A percentile compares a stretch with the other conserved stretches of the same genome.
phyloP scores from a whole-genome alignment of 2,797 vertebrate species.

The Chelmon rostratus region DNA sequence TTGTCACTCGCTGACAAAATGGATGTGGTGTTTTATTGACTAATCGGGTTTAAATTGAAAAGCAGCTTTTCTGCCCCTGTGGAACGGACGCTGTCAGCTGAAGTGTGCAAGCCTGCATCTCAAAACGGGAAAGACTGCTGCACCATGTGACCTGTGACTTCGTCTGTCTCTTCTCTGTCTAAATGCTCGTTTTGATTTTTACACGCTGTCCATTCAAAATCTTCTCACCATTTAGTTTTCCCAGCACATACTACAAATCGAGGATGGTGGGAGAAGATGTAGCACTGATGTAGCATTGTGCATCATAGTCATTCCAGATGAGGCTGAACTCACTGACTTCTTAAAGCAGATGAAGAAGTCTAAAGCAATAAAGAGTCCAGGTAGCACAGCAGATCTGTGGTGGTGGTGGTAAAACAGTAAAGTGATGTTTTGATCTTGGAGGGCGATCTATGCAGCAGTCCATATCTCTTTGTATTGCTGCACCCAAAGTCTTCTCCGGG shows the following conservation, averaged over 20 bases:
- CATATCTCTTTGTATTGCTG: conserved; percentile 43
- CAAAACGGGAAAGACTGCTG: neutral
- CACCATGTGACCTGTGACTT: too few relatives aligned
- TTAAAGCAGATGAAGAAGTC: conserved; percentile 45
- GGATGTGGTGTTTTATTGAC: conserved; percentile 62
- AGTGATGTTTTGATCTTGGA: conserved; percentile 62
- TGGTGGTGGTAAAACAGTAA: conserved; percentile 55
- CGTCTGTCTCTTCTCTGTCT: too few relatives aligned
- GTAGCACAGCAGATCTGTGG: conserved; percentile 36
- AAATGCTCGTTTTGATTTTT: too few relatives aligned
- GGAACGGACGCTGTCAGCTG: conserved; percentile 14
- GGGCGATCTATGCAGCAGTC: conserved; percentile 36
- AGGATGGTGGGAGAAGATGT: conserved; percentile 18
- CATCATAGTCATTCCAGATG: conserved; percentile 38
- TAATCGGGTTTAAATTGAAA: conserved; percentile 80
- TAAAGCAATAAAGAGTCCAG: conserved; percentile 46
- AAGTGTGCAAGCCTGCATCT: conserved; percentile 32
- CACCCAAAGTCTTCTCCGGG: conserved; percentile 40
- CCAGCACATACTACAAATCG: neutral
- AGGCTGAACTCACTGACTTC: conserved; percentile 32
- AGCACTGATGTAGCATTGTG: neutral
- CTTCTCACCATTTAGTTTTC: conserved; percentile 25
- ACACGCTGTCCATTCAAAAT: conserved; percentile 3
- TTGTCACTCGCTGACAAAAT: conserved; percentile 48
- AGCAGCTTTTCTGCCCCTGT: conserved; percentile 71